Percentiles rank a stretch among this genome's conserved stretches.
These are phyloP conservation scores for Artemia franciscana DNA, from an alignment of 1,140 invertebrate genomes.

Conservation along the genomic window DNA sequence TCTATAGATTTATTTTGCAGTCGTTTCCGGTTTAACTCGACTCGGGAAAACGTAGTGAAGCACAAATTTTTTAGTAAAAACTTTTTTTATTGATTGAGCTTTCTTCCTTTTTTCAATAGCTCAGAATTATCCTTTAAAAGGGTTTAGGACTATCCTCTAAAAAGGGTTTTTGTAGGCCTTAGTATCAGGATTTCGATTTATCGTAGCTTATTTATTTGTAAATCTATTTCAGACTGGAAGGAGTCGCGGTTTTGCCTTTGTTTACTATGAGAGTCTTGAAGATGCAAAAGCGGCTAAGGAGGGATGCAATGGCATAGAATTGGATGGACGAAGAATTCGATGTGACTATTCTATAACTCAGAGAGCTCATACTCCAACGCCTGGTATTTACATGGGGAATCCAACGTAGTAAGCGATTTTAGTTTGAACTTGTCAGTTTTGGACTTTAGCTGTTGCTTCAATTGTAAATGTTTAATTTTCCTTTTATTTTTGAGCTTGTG, in stretches of 20 bases:
- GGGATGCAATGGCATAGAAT: constrained; percentile 71
- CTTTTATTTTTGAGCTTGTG: too few relatives aligned
- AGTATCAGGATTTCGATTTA: neutral
- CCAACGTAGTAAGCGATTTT: constrained; percentile 41
- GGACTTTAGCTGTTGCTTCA: too few relatives aligned
- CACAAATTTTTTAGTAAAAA: neutral
- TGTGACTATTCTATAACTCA: constrained; percentile 96
- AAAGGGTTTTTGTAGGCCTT: constrained; percentile 9
- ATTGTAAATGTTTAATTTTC: too few relatives aligned
- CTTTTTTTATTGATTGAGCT: too few relatives aligned
- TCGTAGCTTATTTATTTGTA: constrained; percentile 1
- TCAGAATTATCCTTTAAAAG: too few relatives aligned
- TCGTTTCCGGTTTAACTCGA: too few relatives aligned
- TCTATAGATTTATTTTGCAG: too few relatives aligned
- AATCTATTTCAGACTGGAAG: constrained; percentile 57
- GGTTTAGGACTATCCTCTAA: too few relatives aligned
- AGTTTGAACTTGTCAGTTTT: too few relatives aligned
- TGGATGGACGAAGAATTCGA: constrained; percentile 74
- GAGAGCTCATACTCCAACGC: constrained; percentile 85
- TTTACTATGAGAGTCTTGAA: constrained; percentile 70
- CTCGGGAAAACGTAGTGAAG: neutral
- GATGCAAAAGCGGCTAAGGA: constrained; percentile 87
- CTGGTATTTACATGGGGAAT: constrained; percentile 92
- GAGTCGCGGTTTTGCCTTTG: constrained; percentile 88
- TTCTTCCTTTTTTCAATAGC: too few relatives aligned